Evolutionary conservation across 1,140 invertebrate species (phyloP), one percentile per base, ranked within the genome.

Genomic region (Antheraea pernyi): DNA sequence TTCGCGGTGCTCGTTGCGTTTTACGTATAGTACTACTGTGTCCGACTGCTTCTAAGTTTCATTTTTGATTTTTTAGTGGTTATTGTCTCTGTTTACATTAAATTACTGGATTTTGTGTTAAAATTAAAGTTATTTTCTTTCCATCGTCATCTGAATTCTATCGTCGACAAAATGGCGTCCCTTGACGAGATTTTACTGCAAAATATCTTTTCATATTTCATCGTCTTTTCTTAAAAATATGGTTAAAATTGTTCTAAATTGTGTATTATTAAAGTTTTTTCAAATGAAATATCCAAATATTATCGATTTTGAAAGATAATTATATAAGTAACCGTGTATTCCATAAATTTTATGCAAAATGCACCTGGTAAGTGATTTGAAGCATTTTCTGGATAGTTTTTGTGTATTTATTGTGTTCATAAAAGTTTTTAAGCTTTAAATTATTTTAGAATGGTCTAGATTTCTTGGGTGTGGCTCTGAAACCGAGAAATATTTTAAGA

Each of bases 121-220:
- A 88, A 88, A 85, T 84, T 86, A 80, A 70, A 81, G 76, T 74
- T 85, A 83, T 89, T 89, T 89, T 77, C 80, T 84, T 85, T 89
- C 82, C 84, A 82, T 92, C 91, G 91, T 93, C 91, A 93, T 85
- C 91, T 92, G 86, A 86, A 91, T 88, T 92, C 86, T 86, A 77
- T 86, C 89, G 88, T 89, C 87, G 85, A 93, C 91, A 93, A 93
- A 93, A 93, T 93, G 91, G 91, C 91, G 91, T 92, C 91, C 84
- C 89, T 91, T 89, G 84, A 89, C 91, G 88, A 89, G 86, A 87
- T 91, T 90, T 91, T 90, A 82, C 82, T 84, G 83, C 88, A 89
- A 91, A 88, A 81, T 86, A 85, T 83, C 89, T 88, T 90, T 89
- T 89, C 78, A 73, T 75, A 82, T 85, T 92, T 86, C 84, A 76